Conservation (phyloP, 2,888 invertebrate species). For the Drosophila mayaguana region DNA sequence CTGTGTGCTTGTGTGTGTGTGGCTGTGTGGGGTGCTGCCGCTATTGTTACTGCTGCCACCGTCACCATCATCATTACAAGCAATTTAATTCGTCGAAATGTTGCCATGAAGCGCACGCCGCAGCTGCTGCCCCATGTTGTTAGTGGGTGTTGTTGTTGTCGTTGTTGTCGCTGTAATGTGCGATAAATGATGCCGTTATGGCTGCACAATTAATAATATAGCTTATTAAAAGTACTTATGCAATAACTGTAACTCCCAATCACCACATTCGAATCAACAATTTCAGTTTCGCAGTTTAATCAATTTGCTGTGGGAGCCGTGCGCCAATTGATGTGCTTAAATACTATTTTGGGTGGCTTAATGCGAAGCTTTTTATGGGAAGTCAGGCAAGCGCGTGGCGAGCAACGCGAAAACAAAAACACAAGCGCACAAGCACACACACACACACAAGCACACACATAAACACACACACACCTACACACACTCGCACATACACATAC, state of each 20-base stretch:
- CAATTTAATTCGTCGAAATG: constrained; percentile 82
- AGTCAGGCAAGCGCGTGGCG: constrained; percentile 44
- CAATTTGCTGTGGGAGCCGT: constrained; percentile 20
- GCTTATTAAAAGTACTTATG: constrained; percentile 35
- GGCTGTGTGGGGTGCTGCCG: constrained; percentile 12
- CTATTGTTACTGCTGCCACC: constrained; percentile 33
- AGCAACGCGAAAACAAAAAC: constrained; percentile 13
- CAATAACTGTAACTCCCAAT: constrained; percentile 26
- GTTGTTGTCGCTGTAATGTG: constrained; percentile 59
- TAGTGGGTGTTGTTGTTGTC: constrained; percentile 29
- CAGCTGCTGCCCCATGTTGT: constrained; percentile 47
- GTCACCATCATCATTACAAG: constrained; percentile 77
- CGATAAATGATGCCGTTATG: constrained; percentile 80
- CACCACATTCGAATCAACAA: constrained; percentile 15
- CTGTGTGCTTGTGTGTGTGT: constrained; percentile 10
- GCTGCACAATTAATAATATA: constrained; percentile 64
- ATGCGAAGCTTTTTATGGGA: constrained; percentile 36
- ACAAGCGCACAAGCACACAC: constrained; percentile 3
- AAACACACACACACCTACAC: neutral
- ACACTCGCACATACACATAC: neutral
- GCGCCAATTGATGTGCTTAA: constrained; percentile 26
- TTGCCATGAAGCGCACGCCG: constrained; percentile 64
- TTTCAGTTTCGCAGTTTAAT: constrained; percentile 29
- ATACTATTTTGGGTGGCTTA: constrained; percentile 20
- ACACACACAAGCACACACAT: neutral